A percentile compares a stretch with the other conserved stretches of the same genome.
Evolutionary conservation across 2,888 invertebrate species (phyloP).

Genomic region (Drosophila ustulata): DNA sequence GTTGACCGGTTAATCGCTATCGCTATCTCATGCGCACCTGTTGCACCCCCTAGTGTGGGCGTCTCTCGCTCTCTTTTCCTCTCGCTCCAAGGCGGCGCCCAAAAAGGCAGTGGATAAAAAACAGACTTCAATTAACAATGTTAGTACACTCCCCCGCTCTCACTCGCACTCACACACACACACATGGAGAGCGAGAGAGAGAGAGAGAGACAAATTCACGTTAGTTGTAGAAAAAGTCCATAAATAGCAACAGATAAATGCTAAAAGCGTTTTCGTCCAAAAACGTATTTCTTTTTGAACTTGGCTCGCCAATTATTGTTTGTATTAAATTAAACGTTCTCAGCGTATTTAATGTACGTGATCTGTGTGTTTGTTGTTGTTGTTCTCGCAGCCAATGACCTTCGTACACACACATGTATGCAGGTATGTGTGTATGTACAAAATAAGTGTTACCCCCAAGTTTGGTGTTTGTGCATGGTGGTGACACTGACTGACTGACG

Average conservation of each 20-base stretch:
- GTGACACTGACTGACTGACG: constrained; percentile 47
- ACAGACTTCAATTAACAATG: constrained; percentile 53
- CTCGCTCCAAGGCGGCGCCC: constrained; percentile 22
- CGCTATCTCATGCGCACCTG: constrained; percentile 58
- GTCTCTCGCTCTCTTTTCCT: constrained; percentile 14
- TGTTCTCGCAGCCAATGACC: constrained; percentile 59
- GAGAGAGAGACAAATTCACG: constrained; percentile 9
- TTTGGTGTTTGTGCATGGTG: constrained; percentile 45
- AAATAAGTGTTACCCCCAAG: constrained; percentile 35
- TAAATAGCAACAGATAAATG: constrained; percentile 49
- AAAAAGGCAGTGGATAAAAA: constrained; percentile 49
- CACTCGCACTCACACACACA: constrained; percentile 5
- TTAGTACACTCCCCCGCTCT: constrained; percentile 38
- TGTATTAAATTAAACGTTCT: constrained; percentile 57
- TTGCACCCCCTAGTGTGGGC: constrained; percentile 42
- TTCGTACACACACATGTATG: constrained; percentile 39
- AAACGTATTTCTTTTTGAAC: constrained; percentile 57
- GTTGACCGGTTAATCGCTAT: constrained; percentile 59
- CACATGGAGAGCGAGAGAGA: background rate
- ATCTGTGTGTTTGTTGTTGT: constrained; percentile 5
- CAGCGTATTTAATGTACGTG: constrained; percentile 43
- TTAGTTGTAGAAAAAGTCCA: constrained; percentile 38
- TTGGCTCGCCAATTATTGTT: constrained; percentile 65
- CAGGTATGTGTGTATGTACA: constrained; percentile 20
- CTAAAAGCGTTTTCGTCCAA: constrained; percentile 56